phyloP scores from a whole-genome alignment of 2,888 invertebrate species.

The Liopterus haemorrhoidalis region DNA sequence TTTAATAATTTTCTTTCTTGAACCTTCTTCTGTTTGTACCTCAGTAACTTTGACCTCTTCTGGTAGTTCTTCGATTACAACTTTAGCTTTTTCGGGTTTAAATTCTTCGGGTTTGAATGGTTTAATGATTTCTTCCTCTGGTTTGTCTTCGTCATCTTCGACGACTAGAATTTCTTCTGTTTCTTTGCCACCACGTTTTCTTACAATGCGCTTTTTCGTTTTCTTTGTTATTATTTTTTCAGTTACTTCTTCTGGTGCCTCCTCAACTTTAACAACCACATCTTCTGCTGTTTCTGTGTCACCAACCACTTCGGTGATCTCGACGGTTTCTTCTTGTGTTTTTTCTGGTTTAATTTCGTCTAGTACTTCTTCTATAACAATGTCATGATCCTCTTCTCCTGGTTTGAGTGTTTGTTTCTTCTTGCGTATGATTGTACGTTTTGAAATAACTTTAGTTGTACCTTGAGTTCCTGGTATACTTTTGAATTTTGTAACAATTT shows the following conservation, averaged over 20 bases:
- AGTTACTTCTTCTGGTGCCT: slow-evolving; percentile 31
- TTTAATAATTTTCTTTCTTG: slow-evolving; percentile 32
- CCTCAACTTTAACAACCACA: slow-evolving; percentile 20
- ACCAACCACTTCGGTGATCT: slow-evolving; percentile 29
- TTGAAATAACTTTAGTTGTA: slow-evolving; percentile 53
- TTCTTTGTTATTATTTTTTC: slow-evolving; percentile 24
- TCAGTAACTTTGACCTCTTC: slow-evolving; percentile 37
- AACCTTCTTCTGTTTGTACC: slow-evolving; percentile 31
- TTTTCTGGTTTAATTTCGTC: slow-evolving; percentile 42
- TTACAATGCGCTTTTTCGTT: slow-evolving; percentile 14
- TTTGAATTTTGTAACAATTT: slow-evolving; percentile 56
- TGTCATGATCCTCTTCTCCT: slow-evolving; percentile 43
- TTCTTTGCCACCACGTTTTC: slow-evolving; percentile 15
- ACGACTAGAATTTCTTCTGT: slow-evolving; percentile 25
- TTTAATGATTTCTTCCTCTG: slow-evolving; percentile 29
- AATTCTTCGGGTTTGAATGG: slow-evolving; percentile 21
- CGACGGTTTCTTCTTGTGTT: slow-evolving; percentile 27
- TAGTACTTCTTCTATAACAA: slow-evolving; percentile 51
- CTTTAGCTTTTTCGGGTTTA: slow-evolving; percentile 35
- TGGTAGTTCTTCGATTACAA: slow-evolving; percentile 31
- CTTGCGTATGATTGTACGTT: slow-evolving; percentile 52
- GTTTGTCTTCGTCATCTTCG: slow-evolving; percentile 31
- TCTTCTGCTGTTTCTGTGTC: slow-evolving; percentile 13
- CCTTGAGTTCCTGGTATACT: slow-evolving; percentile 49
- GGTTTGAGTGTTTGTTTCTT: slow-evolving; percentile 38